Percentiles rank a stretch among this genome's conserved stretches.
Conservation (phyloP, 2,888 invertebrate genomes). For the Melieria crassipennis region DNA sequence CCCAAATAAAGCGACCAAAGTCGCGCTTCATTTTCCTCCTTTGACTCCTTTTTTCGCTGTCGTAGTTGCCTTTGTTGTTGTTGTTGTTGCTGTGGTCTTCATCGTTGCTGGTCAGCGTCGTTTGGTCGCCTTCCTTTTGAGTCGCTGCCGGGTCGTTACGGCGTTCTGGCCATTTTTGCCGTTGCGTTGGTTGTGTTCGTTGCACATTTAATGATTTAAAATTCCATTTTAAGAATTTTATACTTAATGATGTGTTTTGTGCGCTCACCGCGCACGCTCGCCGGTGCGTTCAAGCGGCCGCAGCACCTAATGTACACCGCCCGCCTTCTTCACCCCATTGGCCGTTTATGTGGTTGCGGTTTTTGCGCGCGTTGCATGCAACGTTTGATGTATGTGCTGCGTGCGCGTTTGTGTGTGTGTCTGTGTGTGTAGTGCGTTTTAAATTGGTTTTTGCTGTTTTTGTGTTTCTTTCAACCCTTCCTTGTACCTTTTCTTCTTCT, state of each 20-base stretch:
- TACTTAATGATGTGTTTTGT: conserved; percentile 67
- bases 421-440: conserved; percentile 33
- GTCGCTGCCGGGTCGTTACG: conserved; percentile 11
- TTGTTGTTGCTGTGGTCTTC: background rate
- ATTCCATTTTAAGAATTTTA: conserved; percentile 68
- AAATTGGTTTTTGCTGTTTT: conserved; percentile 58
- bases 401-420: background rate
- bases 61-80: conserved; percentile 11
- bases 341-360: conserved; percentile 38
- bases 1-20: background rate
- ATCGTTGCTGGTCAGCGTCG: too few relatives aligned
- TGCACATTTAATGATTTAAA: conserved; percentile 63
- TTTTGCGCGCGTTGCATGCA: conserved; percentile 18
- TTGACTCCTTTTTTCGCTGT: background rate
- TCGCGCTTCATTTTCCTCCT: background rate
- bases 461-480: conserved; percentile 25
- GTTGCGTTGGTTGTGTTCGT: conserved; percentile 40
- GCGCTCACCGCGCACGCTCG: conserved; percentile 29
- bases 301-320: too few relatives aligned
- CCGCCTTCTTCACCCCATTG: conserved; percentile 25
- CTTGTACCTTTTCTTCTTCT: conserved; percentile 44
- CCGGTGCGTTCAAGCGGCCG: too few relatives aligned
- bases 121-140: too few relatives aligned
- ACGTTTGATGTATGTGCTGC: conserved; percentile 58
- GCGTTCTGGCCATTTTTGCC: conserved; percentile 3